These are phyloP conservation scores for Calcarius lapponicus DNA, from an alignment of 2,797 vertebrate genomes.

Conservation along the genomic window DNA sequence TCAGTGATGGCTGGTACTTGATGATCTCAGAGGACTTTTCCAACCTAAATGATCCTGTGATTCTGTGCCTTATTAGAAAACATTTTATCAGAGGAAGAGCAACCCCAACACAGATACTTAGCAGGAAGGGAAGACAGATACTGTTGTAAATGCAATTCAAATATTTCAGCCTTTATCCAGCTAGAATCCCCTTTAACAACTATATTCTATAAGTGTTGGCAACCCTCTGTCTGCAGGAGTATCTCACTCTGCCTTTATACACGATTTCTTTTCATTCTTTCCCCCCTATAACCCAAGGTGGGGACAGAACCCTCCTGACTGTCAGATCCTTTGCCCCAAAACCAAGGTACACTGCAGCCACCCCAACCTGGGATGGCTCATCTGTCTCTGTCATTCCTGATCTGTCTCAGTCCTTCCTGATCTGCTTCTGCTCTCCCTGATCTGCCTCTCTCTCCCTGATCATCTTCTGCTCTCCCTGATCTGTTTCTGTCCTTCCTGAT, in stretches of 20 bases:
- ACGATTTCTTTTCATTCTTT: background rate
- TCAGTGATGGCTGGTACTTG: background rate
- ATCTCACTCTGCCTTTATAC: background rate
- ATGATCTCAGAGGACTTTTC: background rate
- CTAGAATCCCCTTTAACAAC: background rate
- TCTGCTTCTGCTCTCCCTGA: background rate
- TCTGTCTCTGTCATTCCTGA: background rate
- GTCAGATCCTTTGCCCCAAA: background rate
- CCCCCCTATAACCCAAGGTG: no score
- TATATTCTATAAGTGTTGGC: background rate
- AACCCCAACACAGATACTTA: background rate
- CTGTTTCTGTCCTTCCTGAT: fast-evolving
- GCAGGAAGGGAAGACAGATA: background rate
- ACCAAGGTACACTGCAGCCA: fast-evolving
- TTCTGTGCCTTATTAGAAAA: background rate
- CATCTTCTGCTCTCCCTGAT: background rate
- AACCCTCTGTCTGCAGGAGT: background rate
- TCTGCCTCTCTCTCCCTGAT: background rate
- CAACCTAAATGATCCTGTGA: background rate
- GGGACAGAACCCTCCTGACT: background rate
- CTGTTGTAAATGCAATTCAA: background rate
- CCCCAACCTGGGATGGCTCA: background rate
- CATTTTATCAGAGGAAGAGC: background rate
- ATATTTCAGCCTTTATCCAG: background rate
- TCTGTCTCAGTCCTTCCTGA: fast-evolving